These are phyloP conservation scores for Nebria ingens DNA, from an alignment of 1,140 invertebrate species.

Conservation along the genomic window DNA sequence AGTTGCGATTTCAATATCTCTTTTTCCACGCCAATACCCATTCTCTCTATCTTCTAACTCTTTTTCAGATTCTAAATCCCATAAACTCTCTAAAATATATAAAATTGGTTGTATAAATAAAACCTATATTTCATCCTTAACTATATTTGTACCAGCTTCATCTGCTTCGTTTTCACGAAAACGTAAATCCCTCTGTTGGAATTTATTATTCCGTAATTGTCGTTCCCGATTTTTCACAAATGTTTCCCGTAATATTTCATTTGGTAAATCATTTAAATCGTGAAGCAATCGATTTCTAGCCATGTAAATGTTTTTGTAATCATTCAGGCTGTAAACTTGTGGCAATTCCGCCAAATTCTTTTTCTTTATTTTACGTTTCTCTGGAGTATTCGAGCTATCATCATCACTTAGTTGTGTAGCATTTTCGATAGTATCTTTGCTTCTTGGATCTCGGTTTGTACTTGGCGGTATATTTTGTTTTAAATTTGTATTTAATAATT, in stretches of 20 bases:
- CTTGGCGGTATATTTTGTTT: background rate
- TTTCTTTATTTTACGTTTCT: conserved; percentile 14
- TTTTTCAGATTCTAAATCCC: conserved; percentile 33
- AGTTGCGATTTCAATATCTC: conserved; percentile 18
- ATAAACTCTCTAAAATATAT: conserved; percentile 28
- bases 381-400: conserved; percentile 12
- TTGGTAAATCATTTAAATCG: conserved; percentile 28
- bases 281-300: conserved; percentile 25
- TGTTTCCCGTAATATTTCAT: conserved; percentile 30
- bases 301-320: conserved; percentile 27
- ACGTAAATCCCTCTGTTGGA: conserved; percentile 31
- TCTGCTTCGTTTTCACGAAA: conserved; percentile 26
- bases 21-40: conserved; percentile 26
- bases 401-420: conserved; percentile 9
- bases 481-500: conserved; percentile 9
- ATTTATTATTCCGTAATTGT: conserved; percentile 28
- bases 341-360: conserved; percentile 21
- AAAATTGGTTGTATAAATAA: too few relatives aligned
- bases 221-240: conserved; percentile 31
- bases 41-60: conserved; percentile 28
- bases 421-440: conserved; percentile 20
- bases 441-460: conserved; percentile 27
- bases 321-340: conserved; percentile 24
- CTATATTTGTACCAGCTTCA: conserved; percentile 23
- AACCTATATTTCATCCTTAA: conserved; percentile 25